phyloP scores from a whole-genome alignment of 2,113 vertebrate species.

The Gopherus evgoodei region DNA sequence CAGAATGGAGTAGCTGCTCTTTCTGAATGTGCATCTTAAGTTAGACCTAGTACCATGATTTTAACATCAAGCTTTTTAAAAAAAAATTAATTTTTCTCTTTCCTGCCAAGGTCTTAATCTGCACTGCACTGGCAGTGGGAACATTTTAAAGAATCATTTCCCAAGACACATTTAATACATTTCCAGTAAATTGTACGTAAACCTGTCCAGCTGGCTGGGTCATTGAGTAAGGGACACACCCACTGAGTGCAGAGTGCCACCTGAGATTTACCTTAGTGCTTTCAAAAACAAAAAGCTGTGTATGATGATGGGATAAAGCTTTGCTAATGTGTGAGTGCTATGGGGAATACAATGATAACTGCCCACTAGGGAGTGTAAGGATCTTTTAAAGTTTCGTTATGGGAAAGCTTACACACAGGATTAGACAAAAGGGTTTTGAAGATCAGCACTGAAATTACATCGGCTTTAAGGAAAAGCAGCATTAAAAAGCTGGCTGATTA shows the following conservation, averaged over 20 bases:
- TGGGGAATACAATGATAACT: slow-evolving; percentile 84
- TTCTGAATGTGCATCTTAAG: slow-evolving; percentile 41
- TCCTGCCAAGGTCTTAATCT: slow-evolving; percentile 77
- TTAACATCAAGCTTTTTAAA: slow-evolving; percentile 61
- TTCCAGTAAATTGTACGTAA: slow-evolving; percentile 80
- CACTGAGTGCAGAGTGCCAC: slow-evolving; percentile 71
- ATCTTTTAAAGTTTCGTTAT: slow-evolving; percentile 83
- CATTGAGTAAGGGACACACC: slow-evolving; percentile 79
- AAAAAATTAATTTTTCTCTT: slow-evolving; percentile 74
- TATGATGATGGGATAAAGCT: slow-evolving; percentile 80
- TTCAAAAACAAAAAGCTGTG: slow-evolving; percentile 70
- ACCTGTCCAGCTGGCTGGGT: slow-evolving; percentile 78
- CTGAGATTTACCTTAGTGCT: slow-evolving; percentile 75
- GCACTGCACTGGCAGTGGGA: slow-evolving; percentile 74
- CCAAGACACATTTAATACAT: slow-evolving; percentile 79
- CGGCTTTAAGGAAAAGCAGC: slow-evolving; percentile 59
- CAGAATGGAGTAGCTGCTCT: slow-evolving; percentile 7
- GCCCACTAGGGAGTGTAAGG: slow-evolving; percentile 74
- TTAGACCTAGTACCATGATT: slow-evolving; percentile 49
- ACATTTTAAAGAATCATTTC: slow-evolving; percentile 83
- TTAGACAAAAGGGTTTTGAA: slow-evolving; percentile 75
- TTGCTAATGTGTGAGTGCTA: slow-evolving; percentile 83
- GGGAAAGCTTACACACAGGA: slow-evolving; percentile 72
- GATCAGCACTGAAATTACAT: slow-evolving; percentile 71
- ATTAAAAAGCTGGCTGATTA: slow-evolving; percentile 67